These are phyloP conservation scores for Struthio camelus DNA, from an alignment of 2,113 vertebrate genomes.

Conservation along the genomic window DNA sequence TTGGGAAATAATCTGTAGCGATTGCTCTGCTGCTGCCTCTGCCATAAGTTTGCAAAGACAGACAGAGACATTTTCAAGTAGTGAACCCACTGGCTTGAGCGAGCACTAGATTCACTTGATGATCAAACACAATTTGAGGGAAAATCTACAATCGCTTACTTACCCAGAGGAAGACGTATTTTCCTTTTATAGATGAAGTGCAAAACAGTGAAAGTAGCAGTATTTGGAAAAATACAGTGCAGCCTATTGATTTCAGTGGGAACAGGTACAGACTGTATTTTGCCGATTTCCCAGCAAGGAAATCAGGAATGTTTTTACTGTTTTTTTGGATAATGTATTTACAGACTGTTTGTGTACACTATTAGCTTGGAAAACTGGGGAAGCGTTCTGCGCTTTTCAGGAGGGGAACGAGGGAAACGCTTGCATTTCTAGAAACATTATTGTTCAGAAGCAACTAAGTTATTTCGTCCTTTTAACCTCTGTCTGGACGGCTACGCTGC, in stretches of 20 bases:
- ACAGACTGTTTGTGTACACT: neutral
- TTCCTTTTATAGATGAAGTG: neutral
- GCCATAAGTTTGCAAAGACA: neutral
- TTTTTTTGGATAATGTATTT: neutral
- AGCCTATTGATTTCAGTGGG: neutral
- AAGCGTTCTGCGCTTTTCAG: neutral
- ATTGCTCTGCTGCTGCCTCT: neutral
- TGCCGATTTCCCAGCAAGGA: neutral
- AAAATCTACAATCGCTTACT: neutral
- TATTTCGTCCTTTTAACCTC: slow-evolving; percentile 14
- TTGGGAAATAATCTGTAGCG: slow-evolving; percentile 47
- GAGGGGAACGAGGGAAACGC: neutral
- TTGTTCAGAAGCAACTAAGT: slow-evolving; percentile 50
- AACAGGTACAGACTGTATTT: neutral
- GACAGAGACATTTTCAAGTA: slow-evolving; percentile 9
- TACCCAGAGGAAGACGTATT: neutral
- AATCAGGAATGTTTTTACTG: neutral
- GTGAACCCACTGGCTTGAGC: neutral
- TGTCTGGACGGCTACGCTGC: slow-evolving; percentile 32
- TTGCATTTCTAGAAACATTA: slow-evolving; percentile 19
- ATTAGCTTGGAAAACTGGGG: neutral
- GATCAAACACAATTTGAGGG: neutral
- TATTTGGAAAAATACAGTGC: neutral
- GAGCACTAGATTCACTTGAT: neutral
- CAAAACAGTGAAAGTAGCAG: neutral